Percentiles rank a stretch among this genome's conserved stretches.
These are phyloP conservation scores for Chromobotia macracanthus DNA, from an alignment of 2,797 vertebrate genomes.

Conservation along the genomic window DNA sequence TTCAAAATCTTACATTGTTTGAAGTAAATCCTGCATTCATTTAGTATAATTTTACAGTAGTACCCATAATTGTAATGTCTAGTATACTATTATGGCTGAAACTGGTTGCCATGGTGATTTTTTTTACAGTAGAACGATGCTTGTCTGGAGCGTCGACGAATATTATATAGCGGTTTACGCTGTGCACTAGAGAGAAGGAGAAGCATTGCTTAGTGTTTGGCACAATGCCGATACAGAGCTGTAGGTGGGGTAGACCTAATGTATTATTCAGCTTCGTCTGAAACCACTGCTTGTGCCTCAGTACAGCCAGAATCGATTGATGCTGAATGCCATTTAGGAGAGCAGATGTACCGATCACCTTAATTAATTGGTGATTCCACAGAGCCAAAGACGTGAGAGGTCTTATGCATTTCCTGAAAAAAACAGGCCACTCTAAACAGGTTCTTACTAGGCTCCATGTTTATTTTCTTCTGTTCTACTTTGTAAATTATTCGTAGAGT, in stretches of 20 bases:
- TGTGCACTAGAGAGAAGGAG: background rate
- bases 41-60: background rate
- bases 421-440: background rate
- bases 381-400: conserved; percentile 26
- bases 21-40: background rate
- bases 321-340: conserved; percentile 55
- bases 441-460: background rate
- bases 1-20: background rate
- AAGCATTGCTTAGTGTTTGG: conserved; percentile 4
- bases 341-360: conserved; percentile 61
- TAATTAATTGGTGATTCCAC: conserved; percentile 71
- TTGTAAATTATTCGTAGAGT: background rate
- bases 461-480: background rate
- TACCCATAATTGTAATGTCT: background rate
- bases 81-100: background rate
- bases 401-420: conserved; percentile 28
- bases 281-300: conserved; percentile 64
- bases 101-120: background rate
- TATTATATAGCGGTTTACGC: background rate
- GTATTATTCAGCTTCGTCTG: conserved; percentile 73
- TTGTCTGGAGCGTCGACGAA: background rate
- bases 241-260: conserved; percentile 70
- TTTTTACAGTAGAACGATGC: background rate
- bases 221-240: conserved; percentile 30
- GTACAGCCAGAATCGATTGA: conserved; percentile 71